Base-by-base conservation (phyloP, 2,888 invertebrate species). In the Rapana venosa region DNA sequence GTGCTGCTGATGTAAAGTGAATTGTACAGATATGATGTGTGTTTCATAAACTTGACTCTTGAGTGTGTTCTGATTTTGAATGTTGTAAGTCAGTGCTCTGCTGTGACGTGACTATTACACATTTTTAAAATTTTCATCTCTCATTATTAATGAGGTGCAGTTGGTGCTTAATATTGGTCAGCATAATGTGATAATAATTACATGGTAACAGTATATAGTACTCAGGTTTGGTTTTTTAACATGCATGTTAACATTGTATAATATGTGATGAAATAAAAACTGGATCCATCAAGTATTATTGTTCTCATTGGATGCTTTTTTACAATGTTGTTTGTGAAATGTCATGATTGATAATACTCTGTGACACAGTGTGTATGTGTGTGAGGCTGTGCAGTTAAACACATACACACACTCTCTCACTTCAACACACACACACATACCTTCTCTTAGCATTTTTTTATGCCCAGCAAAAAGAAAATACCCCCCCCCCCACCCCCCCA, bases 161-260 rank as follows among this genome's bases (percentile, higher is more conserved):
- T 70, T 66, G 70, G 61, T 70, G 87, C 47, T 87, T 70, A 36
- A 47, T 83, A 83, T 83, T 26, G 26, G 47, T 47, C 22, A 32
- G 79, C 79, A 35, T 83, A 30, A 22, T 83, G 47, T 47, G 26
- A 26, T 22, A 47, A 30, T 83, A 47, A 30, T 83, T 32, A 32
- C 26, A 47, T 83, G 47, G 47, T 47, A 83, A 30, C 81, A 36
- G 36, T 36, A 6, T 36, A 6, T 83, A 26, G 81, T 83, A 47
- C 81, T 83, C 81, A 47, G 36, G 81, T 83, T 36, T 83, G 81
- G 36, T 83, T 83, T 83, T 36, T 83, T 47, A 47, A 11, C 15
- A 22, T 30, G 15, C 47, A 26, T 83, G 81, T 83, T 83, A 83
- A 47, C 47, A 83, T 13, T 11, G 81, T 83, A 36, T 83, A 13